These are phyloP conservation scores for Gortyna flavago DNA, from an alignment of 2,888 invertebrate genomes.

Conservation along the genomic window DNA sequence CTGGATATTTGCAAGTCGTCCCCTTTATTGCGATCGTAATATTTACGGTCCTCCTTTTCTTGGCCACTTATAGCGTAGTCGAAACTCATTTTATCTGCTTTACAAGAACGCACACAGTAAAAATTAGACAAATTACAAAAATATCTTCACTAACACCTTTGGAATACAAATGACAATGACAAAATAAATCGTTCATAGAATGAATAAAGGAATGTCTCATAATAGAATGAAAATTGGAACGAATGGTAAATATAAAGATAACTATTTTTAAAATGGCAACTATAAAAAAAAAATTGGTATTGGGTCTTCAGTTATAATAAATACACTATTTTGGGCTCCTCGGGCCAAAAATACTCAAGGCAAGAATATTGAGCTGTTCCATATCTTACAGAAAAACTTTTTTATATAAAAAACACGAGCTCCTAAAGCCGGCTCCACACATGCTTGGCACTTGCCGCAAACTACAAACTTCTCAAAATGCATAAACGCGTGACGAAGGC, in stretches of 20 bases:
- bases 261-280: conserved; percentile 13
- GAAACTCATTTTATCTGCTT: conserved; percentile 81
- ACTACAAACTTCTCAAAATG: not conserved
- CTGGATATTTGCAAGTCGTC: conserved; percentile 95
- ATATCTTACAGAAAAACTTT: not conserved
- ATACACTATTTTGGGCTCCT: not conserved
- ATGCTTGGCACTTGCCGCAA: not conserved
- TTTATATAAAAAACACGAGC: not conserved
- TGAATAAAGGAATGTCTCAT: not conserved
- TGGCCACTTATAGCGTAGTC: conserved; percentile 80
- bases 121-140: conserved; percentile 47
- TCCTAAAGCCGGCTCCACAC: not conserved
- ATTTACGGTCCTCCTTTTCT: conserved; percentile 87
- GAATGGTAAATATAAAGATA: not conserved
- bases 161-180: conserved; percentile 67
- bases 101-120: conserved; percentile 23
- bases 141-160: conserved; percentile 61
- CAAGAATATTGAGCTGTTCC: not conserved
- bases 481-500: not conserved
- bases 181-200: conserved; percentile 52
- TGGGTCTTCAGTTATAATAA: not conserved
- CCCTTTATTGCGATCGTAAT: conserved; percentile 93
- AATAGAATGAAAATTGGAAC: conserved; percentile 4
- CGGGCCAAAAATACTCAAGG: not conserved
- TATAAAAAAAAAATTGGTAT: not conserved